These are phyloP conservation scores for Chrysolina oricalcia DNA, from an alignment of 2,888 invertebrate genomes.

Conservation along the genomic window DNA sequence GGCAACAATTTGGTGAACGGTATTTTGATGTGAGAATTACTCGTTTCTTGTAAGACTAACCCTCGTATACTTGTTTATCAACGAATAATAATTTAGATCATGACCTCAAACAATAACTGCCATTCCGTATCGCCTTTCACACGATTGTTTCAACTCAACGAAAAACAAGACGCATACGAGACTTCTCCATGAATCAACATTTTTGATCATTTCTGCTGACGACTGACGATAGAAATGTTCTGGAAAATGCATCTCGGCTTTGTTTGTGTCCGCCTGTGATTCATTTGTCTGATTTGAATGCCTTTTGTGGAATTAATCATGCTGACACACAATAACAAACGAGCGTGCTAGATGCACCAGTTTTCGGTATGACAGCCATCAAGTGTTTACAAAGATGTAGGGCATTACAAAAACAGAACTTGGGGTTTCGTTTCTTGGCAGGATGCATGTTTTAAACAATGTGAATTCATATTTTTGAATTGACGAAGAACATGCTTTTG, in stretches of 20 bases:
- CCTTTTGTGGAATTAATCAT: conserved; percentile 2
- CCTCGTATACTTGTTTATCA: too few relatives aligned
- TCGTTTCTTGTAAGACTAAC: too few relatives aligned
- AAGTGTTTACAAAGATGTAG: background rate
- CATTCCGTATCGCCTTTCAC: background rate
- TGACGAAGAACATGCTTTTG: too few relatives aligned
- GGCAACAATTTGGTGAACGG: too few relatives aligned
- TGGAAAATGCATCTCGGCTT: background rate
- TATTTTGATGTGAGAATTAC: too few relatives aligned
- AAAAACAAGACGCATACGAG: conserved; percentile 5
- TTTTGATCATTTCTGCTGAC: background rate
- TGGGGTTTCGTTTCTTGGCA: too few relatives aligned
- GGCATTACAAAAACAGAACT: background rate
- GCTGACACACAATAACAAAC: background rate
- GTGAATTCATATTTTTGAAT: too few relatives aligned
- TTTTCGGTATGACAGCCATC: background rate
- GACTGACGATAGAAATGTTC: background rate
- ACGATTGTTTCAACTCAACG: background rate
- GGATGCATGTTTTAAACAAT: too few relatives aligned
- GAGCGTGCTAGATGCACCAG: background rate
- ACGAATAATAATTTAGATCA: background rate
- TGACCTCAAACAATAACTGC: background rate
- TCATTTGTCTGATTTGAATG: background rate
- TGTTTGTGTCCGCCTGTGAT: background rate
- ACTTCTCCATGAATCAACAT: background rate